Evolutionary conservation across 92 coral and sea anemone genomes (phyloP), one percentile per base, ranked within the genome.

Genomic region (Porites evermanni): DNA sequence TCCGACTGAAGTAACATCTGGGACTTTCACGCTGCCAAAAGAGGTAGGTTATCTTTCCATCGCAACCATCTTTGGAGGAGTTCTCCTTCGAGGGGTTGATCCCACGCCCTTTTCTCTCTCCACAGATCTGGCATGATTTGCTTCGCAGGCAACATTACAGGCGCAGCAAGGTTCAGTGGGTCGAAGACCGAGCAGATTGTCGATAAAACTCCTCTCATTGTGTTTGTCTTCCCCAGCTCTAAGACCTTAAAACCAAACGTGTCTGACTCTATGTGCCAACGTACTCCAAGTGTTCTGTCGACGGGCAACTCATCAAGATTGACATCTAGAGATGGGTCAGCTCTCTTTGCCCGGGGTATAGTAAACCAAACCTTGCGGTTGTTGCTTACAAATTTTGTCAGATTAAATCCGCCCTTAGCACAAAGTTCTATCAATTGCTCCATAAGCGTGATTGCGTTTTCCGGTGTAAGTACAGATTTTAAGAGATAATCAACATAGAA

Each of bases 151-250:
- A 92, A 64, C 70, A 92, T 83, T 32, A 87, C 79, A 1, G 93
- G 95, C 13, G 84, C 89, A 12, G 80, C 88, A 70, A 89, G 83
- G 50, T 84, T 87, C 81, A 92, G 80, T 0, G 91, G 93, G 67
- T 89, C 95, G 53, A 86, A 92, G 16, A 86, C 70, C 2, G 88
- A 89, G 75, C 84, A n/a, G 18, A 89, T 86, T 6, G 90, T 86
- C 3, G 90, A 89, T 29, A 89, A 18, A 18, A 92, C 89, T 10
- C 93, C 95, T 71, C 95, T 78, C 89, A 77, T 89, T 1, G 95
- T 86, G 20, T 86, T 79, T 29, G 91, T 83, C 74, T 89, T 89
- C 59, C 78, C 71, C 67, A 68, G 26, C 19, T 75, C 79, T 56
- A 70, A 82, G 16, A 60, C 89, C 64, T 92, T 90, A 78, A 92